Base-by-base conservation (phyloP, 2,888 invertebrate genomes). In the Noctua comes region DNA sequence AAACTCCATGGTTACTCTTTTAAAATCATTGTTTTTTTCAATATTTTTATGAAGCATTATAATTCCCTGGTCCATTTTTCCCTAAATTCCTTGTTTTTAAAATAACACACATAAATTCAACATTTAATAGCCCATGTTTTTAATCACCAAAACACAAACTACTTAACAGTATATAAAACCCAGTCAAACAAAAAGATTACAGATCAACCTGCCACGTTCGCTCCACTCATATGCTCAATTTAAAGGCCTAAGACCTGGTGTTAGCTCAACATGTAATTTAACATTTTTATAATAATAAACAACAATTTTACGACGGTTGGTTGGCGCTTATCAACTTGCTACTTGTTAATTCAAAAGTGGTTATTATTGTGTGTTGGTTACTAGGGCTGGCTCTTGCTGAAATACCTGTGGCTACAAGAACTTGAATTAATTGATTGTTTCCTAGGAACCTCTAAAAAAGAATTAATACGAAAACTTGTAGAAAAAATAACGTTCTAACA, bases 251-350 rank as follows among this genome's bases (percentile, higher is more conserved):
- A 89, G 90, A 80, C 88, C 84, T 85, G 89, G 89, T 90, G 92
- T 93, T 93, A 92, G 92, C 86, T 77, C 71, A 79, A 88, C 91
- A 84, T 91, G 92, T 91, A 90, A 90, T 92, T 93, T 90, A 89
- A 86, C 90, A 92, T 93, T 94, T 93, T 94, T 91, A 91, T 91
- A 92, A 90, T 90, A 88, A 88, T 92, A 93, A 91, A 91, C 90
- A 92, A 87, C 90, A 66, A 75, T 88, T 91, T 91, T 90, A 91
- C 87, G 89, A 89, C 91, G 91, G 93, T 93, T 92, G 91, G 92
- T 92, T 89, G 87, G 82, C 87, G 85, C 87, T 93, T 93, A 93
- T 93, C 93, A 90, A 83, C 76, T 75, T 43, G 80, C 75, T 74
- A 86, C 87, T 87, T 88, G 84, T 87, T 91, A 89, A 92, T 91